Conservation (phyloP, 2,113 vertebrate genomes). For the Chloebia gouldiae region DNA sequence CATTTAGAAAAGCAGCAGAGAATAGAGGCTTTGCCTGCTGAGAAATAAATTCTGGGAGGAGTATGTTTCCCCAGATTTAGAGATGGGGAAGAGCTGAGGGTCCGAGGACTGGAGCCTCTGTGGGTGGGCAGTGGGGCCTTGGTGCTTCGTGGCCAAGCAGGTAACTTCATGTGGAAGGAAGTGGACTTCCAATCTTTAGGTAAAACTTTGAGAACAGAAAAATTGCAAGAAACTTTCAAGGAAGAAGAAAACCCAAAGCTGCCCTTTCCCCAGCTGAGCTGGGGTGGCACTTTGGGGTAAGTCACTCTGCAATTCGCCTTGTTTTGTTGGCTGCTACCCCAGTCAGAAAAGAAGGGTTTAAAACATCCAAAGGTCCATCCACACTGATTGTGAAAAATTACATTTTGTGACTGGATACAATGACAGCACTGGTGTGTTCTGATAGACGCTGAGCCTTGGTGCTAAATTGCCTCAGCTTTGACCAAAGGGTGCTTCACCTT, state of each 20-base stretch:
- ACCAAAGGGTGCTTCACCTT: background rate
- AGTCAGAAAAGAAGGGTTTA: background rate
- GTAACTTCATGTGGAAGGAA: background rate
- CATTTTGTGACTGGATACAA: background rate
- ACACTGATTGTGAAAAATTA: fast-evolving
- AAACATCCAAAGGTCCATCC: background rate
- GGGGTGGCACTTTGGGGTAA: background rate
- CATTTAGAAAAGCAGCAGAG: background rate
- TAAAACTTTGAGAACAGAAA: background rate
- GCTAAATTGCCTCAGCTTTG: background rate
- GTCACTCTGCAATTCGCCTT: background rate
- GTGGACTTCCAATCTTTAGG: background rate
- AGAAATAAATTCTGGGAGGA: background rate
- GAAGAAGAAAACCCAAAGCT: background rate
- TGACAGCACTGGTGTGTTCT: background rate
- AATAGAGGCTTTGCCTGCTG: background rate
- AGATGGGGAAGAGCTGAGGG: background rate
- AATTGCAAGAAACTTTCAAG: background rate
- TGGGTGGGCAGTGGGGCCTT: background rate
- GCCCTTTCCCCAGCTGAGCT: background rate
- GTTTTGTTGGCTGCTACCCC: background rate
- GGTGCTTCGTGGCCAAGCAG: background rate
- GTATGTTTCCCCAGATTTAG: background rate
- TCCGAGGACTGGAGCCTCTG: background rate
- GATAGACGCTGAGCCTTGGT: background rate